Evolutionary conservation across 1,140 invertebrate species (phyloP), one percentile per base, ranked within the genome.

Genomic region (Druon quercuslanigerum): DNA sequence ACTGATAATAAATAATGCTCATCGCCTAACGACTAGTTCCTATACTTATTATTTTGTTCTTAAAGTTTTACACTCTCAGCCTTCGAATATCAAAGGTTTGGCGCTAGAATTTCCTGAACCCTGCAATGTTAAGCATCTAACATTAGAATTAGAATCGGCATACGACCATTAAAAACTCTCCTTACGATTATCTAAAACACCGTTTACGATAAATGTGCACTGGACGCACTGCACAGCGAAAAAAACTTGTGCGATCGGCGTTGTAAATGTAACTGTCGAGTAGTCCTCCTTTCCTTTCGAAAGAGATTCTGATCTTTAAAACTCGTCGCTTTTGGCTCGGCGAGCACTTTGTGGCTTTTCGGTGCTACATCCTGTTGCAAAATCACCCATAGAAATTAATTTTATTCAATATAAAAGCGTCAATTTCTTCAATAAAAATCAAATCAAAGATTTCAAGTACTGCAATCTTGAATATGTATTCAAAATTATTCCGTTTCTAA

Each of bases 1-100:
- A 66, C n/a, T 66, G 60, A 66, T 66, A 60, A 66, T 66, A 66
- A 66, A 66, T 66, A 66, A 66, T 66, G 60, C n/a, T 66, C 60
- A 66, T 16, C 40, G 60, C 33, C 60, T 66, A 66, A 66, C 33
- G 20, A 40, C 60, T 66, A 66, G 60, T 66, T 20, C 60, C 33
- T 66, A 66, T 66, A 33, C 33, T 66, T 66, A 66, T 66, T 66
- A 66, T 66, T 66, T 66, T 66, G 60, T 66, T 66, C 60, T 66
- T 66, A 66, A 66, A 66, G 60, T 66, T 66, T 66, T 66, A 66
- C 60, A 66, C 60, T 46, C 60, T 66, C 60, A 66, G 60, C 60
- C 60, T 66, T 66, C 60, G 60, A 66, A 66, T 66, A 33, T 66
- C 60, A 66, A 66, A 66, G 60, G 25, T 33, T 66, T 66, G 60